A percentile compares a stretch with the other conserved stretches of the same genome.
Evolutionary conservation across 2,113 vertebrate genomes (phyloP).

Genomic region (Pollimyrus isidori): DNA sequence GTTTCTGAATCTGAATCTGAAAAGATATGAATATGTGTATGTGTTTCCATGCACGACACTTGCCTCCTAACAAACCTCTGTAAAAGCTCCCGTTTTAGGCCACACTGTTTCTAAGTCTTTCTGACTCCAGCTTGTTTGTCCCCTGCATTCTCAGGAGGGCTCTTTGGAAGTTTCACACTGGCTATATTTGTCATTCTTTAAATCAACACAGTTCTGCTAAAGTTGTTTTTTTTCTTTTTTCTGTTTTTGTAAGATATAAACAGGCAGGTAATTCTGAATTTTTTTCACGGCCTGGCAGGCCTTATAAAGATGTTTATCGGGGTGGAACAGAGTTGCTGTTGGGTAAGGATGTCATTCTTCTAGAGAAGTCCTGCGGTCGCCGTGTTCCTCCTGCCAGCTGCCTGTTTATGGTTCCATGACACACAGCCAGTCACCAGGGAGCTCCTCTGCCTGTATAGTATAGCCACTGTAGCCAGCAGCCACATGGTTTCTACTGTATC

Average conservation of each 20-base stretch:
- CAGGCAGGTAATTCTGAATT: background rate
- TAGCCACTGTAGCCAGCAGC: background rate
- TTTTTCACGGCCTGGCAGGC: background rate
- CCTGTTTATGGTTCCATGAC: background rate
- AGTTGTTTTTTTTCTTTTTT: background rate
- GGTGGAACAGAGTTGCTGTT: background rate
- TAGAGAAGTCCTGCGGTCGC: background rate
- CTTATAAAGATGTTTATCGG: background rate
- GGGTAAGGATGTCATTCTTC: background rate
- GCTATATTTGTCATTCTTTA: background rate
- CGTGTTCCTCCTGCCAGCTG: background rate
- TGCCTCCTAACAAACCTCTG: background rate
- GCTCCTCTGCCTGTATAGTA: background rate
- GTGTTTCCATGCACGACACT: background rate
- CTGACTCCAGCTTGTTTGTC: background rate
- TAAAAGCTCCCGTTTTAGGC: background rate
- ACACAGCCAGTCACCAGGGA: background rate
- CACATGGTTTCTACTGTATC: background rate
- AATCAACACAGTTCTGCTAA: background rate
- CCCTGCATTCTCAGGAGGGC: background rate
- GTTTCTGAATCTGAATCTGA: too few species aligned
- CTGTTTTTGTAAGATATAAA: background rate
- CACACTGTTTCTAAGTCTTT: background rate
- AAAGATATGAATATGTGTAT: background rate
- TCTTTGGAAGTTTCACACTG: background rate